phyloP scores from a whole-genome alignment of 2,113 vertebrate genomes.

The Paradisaea rubra region DNA sequence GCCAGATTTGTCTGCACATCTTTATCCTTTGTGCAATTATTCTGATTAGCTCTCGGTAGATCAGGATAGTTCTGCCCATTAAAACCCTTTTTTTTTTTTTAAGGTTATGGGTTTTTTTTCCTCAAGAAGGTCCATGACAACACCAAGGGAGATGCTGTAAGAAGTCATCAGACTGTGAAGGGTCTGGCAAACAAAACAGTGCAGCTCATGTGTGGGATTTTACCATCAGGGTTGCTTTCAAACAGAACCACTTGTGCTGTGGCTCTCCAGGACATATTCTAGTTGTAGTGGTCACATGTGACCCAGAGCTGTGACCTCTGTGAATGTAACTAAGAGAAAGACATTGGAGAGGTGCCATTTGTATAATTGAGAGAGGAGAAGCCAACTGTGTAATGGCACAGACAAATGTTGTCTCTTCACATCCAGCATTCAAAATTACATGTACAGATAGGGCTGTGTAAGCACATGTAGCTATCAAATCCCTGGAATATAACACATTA shows the following conservation, averaged over 20 bases:
- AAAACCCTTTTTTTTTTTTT: rapidly evolving
- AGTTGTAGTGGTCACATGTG: too few relatives aligned
- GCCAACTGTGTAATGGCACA: neutral
- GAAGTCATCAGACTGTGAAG: neutral
- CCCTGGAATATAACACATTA: neutral
- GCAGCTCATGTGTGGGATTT: neutral
- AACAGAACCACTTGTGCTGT: neutral
- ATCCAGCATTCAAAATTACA: neutral
- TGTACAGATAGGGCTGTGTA: rapidly evolving
- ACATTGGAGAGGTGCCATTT: neutral
- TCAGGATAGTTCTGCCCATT: neutral
- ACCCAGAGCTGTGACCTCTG: neutral
- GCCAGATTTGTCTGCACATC: neutral
- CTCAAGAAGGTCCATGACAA: neutral
- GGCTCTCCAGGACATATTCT: neutral
- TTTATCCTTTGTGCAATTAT: neutral
- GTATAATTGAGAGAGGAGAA: neutral
- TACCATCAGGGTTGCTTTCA: neutral
- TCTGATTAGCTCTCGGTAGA: neutral
- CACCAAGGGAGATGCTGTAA: neutral
- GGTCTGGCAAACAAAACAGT: neutral
- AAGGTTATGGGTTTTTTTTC: rapidly evolving
- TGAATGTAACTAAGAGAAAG: neutral
- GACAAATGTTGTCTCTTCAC: neutral
- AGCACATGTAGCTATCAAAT: neutral